Evolutionary conservation across 1,140 invertebrate species (phyloP).

Genomic region (Caerostris darwini): DNA sequence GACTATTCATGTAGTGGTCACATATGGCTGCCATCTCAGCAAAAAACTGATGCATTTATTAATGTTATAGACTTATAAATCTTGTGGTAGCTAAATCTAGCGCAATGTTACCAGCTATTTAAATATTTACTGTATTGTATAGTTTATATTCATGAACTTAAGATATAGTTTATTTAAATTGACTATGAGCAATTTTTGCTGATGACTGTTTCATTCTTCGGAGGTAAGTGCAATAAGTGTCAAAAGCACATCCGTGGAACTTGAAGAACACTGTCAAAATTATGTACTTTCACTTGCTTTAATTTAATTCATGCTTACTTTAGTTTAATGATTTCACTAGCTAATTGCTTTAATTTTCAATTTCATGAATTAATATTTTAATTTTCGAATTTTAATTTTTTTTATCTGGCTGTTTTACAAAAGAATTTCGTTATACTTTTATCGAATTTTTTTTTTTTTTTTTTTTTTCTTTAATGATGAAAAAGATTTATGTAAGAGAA

Average conservation of each 20-base stretch:
- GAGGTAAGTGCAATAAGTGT: not conserved
- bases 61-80: constrained; percentile 66
- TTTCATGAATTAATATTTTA: too few relatives aligned
- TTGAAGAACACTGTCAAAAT: too few relatives aligned
- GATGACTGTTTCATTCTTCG: constrained; percentile 16
- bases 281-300: too few relatives aligned
- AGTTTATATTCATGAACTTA: constrained; percentile 67
- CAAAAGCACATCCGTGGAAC: not conserved
- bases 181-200: constrained; percentile 24
- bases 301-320: too few relatives aligned
- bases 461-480: too few relatives aligned
- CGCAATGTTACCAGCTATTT: constrained; percentile 68
- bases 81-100: constrained; percentile 61
- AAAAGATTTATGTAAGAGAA: too few relatives aligned
- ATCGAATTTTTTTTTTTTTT: too few relatives aligned
- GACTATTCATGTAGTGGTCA: constrained; percentile 2
- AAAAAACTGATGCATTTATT: constrained; percentile 74
- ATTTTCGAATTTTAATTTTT: too few relatives aligned
- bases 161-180: constrained; percentile 68
- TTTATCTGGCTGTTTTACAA: too few relatives aligned
- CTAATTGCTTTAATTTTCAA: too few relatives aligned
- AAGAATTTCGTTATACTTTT: too few relatives aligned
- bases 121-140: constrained; percentile 71
- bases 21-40: constrained; percentile 41
- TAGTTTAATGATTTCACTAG: too few relatives aligned